These are phyloP conservation scores for Centropyge bicolor DNA, from an alignment of 2,797 vertebrate genomes.

Conservation along the genomic window DNA sequence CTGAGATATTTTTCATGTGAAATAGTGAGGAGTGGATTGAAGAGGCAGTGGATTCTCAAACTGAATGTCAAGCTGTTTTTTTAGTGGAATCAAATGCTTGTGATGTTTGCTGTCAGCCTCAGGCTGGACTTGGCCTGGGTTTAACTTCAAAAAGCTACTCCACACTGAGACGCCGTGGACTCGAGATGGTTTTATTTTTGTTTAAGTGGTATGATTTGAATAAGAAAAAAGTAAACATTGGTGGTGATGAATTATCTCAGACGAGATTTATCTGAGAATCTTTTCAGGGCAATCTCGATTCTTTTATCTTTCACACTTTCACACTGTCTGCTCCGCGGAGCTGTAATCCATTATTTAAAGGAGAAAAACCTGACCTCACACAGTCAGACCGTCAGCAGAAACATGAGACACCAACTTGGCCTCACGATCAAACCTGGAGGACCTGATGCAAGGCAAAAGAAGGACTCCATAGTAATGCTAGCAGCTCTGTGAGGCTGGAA, in stretches of 20 bases:
- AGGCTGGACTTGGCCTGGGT: slow-evolving; percentile 30
- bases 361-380: slow-evolving; percentile 7
- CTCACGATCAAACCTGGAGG: not conserved
- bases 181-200: slow-evolving; percentile 13
- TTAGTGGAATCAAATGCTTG: slow-evolving; percentile 6
- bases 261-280: not conserved
- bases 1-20: not conserved
- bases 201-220: slow-evolving; percentile 11
- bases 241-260: not conserved
- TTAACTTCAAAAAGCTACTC: slow-evolving; percentile 32
- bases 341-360: slow-evolving; percentile 39
- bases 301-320: not conserved
- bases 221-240: not conserved
- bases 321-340: not conserved
- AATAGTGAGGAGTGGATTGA: not conserved
- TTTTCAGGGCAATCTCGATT: not conserved
- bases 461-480: not conserved
- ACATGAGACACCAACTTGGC: not conserved
- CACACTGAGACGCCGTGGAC: not conserved
- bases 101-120: slow-evolving; percentile 42
- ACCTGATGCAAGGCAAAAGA: slow-evolving; percentile 13
- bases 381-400: slow-evolving; percentile 26
- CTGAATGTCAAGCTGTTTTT: slow-evolving; percentile 21
- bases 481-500: not conserved
- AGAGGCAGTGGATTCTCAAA: slow-evolving; percentile 15